A percentile compares a stretch with the other conserved stretches of the same genome.
Evolutionary conservation across 2,888 invertebrate species (phyloP).

Genomic region (Xylota segnis): DNA sequence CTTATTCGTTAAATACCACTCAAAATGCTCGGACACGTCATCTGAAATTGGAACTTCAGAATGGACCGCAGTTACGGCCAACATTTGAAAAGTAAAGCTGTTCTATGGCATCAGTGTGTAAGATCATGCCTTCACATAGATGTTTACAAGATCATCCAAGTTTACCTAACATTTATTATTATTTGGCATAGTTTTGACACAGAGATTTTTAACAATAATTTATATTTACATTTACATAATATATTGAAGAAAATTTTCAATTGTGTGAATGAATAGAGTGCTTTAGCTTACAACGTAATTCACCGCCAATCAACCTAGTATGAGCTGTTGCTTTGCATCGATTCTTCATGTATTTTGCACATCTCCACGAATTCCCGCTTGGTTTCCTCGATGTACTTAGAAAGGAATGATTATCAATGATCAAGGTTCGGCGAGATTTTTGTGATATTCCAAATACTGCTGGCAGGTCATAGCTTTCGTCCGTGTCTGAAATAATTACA

Average conservation of each 20-base stretch:
- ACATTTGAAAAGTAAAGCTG: no score
- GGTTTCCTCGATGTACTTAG: constrained; percentile 19
- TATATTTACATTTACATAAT: neutral
- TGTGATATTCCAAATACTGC: constrained; percentile 32
- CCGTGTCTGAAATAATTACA: constrained; percentile 9
- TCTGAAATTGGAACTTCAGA: no score
- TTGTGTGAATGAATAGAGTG: neutral
- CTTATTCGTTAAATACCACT: no score
- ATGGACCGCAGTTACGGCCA: no score
- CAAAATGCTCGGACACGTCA: no score
- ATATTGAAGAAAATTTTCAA: neutral
- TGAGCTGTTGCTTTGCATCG: constrained; percentile 78
- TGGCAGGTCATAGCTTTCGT: constrained; percentile 29
- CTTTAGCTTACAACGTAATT: constrained; percentile 79
- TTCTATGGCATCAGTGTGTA: no score
- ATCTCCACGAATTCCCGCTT: constrained; percentile 77
- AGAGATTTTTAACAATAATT: no score
- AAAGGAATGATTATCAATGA: constrained; percentile 25
- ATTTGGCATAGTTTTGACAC: no score
- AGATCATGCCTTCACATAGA: no score
- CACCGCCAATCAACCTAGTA: constrained; percentile 77
- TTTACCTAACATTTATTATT: no score
- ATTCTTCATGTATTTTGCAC: constrained; percentile 77
- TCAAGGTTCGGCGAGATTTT: constrained; percentile 19
- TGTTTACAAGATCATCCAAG: no score